A percentile compares a stretch with the other conserved stretches of the same genome.
Evolutionary conservation across 1,140 invertebrate species (phyloP).

Genomic region (Cotesia glomerata): DNA sequence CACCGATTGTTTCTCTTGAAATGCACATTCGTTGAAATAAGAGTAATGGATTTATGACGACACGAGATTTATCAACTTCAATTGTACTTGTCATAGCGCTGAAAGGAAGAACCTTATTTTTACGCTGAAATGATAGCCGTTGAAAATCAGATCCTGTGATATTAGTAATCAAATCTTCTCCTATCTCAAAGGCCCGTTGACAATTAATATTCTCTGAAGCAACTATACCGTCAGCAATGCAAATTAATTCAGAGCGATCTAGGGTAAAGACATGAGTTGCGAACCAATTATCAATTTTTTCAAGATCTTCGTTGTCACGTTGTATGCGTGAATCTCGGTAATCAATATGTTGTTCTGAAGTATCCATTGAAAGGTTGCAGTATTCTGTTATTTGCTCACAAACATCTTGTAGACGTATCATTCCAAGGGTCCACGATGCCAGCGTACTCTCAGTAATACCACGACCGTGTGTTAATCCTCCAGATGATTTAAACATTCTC

Average conservation of each 20-base stretch:
- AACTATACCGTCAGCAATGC: slow-evolving; percentile 41
- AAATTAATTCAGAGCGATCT: slow-evolving; percentile 39
- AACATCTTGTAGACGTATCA: slow-evolving; percentile 16
- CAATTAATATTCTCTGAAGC: slow-evolving; percentile 40
- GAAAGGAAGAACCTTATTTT: slow-evolving; percentile 42
- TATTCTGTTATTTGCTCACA: slow-evolving; percentile 32
- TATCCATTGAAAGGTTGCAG: slow-evolving; percentile 23
- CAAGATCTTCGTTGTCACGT: too few species aligned
- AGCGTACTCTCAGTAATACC: slow-evolving; percentile 46
- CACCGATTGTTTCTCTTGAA: slow-evolving; percentile 14
- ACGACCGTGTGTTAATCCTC: slow-evolving; percentile 48
- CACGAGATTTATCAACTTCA: slow-evolving; percentile 20
- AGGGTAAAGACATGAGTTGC: too few species aligned
- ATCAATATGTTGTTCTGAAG: slow-evolving; percentile 43
- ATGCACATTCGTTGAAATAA: slow-evolving; percentile 35
- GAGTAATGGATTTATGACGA: slow-evolving; percentile 28
- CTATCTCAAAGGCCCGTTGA: slow-evolving; percentile 39
- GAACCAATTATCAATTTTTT: slow-evolving; percentile 17
- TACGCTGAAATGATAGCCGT: slow-evolving; percentile 33
- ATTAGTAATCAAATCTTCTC: slow-evolving; percentile 31
- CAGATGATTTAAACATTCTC: slow-evolving; percentile 48
- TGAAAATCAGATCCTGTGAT: slow-evolving; percentile 8
- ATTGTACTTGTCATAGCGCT: slow-evolving; percentile 28
- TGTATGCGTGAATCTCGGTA: slow-evolving; percentile 24
- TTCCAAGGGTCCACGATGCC: slow-evolving; percentile 32